Base-by-base conservation (phyloP, 2,113 vertebrate species). In the Australoheros scitulus region DNA sequence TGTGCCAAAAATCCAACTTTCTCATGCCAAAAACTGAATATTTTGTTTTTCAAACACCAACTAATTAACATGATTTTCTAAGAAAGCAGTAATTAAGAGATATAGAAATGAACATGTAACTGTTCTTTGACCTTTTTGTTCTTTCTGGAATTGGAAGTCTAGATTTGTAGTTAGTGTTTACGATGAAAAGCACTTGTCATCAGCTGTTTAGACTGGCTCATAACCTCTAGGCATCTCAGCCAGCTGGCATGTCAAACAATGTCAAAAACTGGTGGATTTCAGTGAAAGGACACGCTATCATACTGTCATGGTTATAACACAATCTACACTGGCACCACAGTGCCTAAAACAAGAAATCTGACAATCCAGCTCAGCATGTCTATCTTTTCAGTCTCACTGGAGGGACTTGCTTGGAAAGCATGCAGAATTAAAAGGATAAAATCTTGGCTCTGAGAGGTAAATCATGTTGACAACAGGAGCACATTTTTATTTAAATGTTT, bases 241-340 rank as follows among this genome's bases (percentile, higher is more conserved):
- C 36, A 52, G 60, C 15, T 22, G 7, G 58, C 61, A 50, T 32
- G 29, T 84, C 78, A 58, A 57, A 76, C 2, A 2, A 43, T 24
- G 56, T 79, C 57, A 76, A 24, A 61, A 38, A 80, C 43, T 64
- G 58, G 41, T 72, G 26, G 17, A 26, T 70, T 84, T 81, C 6
- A 79, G 22, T 52, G 38, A 85, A 82, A 78, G 47, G n/a, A 77
- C 50, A 85, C 65, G 6, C 68, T 34, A 17, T 83, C 77, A 74
- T 52, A 50, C n/a, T 80, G 63, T 81, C 77, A 84, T 3, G 4
- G 15, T 22, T 11, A 61, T 41, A 68, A 24, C n/a, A 58, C 43
- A 15, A 64, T 5, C n/a, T 15, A 7, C 9, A 50, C 26, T 61
- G 50, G 24, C n/a, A 61, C 10, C 4, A 72, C n/a, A 41, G 41